A percentile compares a stretch with the other conserved stretches of the same genome.
phyloP scores from a whole-genome alignment of 2,888 invertebrate species.

The Ametastegia equiseti region DNA sequence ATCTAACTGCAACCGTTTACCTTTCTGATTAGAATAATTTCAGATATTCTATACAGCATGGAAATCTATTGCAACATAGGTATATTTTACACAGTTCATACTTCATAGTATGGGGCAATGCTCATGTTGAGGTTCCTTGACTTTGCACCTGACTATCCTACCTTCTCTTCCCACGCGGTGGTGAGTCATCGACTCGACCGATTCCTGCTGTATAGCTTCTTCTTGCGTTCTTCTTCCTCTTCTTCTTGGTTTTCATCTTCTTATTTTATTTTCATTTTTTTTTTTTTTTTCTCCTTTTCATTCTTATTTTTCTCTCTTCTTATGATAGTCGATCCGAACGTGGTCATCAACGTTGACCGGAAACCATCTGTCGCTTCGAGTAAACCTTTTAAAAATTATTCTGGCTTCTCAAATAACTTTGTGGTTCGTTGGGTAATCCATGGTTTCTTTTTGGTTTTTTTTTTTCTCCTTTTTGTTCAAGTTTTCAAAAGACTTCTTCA shows the following conservation, averaged over 20 bases:
- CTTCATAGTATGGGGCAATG: background rate
- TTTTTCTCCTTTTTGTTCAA: background rate
- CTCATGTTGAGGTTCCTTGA: slow-evolving; percentile 61
- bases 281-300: slow-evolving; percentile 48
- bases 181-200: slow-evolving; percentile 56
- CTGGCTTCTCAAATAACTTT: background rate
- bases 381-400: background rate
- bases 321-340: slow-evolving; percentile 18
- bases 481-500: background rate
- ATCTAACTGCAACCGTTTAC: too few species aligned
- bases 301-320: slow-evolving; percentile 46
- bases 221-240: slow-evolving; percentile 50
- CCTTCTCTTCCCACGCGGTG: slow-evolving; percentile 57
- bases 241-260: slow-evolving; percentile 48
- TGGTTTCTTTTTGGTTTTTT: background rate
- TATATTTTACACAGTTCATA: background rate
- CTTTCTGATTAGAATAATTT: too few species aligned
- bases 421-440: background rate
- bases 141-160: slow-evolving; percentile 67
- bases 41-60: background rate
- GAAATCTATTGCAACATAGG: background rate
- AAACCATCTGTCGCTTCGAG: slow-evolving; percentile 18
- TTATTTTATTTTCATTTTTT: slow-evolving; percentile 48
- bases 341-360: background rate
- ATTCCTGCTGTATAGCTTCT: slow-evolving; percentile 43